Conservation (phyloP, 2,113 vertebrate genomes). For the Platysternon megacephalum region DNA sequence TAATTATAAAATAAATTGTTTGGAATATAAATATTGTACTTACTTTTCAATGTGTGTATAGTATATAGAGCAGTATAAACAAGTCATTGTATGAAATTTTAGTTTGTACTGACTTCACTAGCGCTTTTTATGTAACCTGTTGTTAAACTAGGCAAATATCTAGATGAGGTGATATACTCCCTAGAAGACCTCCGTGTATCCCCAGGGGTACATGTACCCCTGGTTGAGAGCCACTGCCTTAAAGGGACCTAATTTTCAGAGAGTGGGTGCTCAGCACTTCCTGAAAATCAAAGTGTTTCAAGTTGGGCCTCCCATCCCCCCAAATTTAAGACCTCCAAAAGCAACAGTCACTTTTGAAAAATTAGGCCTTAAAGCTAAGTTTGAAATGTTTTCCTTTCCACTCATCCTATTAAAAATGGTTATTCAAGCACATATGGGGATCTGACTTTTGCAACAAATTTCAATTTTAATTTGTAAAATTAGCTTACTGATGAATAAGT, state of each 20-base stretch:
- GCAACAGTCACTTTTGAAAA: neutral
- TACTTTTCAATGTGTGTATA: too few relatives aligned
- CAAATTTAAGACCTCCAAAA: neutral
- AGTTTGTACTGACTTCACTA: too few relatives aligned
- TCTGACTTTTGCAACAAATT: neutral
- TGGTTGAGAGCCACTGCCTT: neutral
- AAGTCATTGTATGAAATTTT: too few relatives aligned
- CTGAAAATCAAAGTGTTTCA: neutral
- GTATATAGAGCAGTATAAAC: too few relatives aligned
- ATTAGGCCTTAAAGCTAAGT: neutral
- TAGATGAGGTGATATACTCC: too few relatives aligned
- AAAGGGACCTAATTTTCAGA: neutral
- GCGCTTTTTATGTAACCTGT: too few relatives aligned
- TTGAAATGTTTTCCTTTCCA: neutral
- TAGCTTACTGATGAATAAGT: neutral
- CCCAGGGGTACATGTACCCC: too few relatives aligned
- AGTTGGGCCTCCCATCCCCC: neutral
- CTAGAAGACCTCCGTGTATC: too few relatives aligned
- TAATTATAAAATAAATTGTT: neutral
- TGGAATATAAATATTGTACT: too few relatives aligned
- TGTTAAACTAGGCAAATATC: too few relatives aligned
- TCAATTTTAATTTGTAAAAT: neutral
- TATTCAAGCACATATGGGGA: neutral
- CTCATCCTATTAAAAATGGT: neutral
- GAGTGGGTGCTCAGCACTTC: neutral